Evolutionary conservation across 2,113 vertebrate species (phyloP).

Genomic region (Atlantisia rogersi): DNA sequence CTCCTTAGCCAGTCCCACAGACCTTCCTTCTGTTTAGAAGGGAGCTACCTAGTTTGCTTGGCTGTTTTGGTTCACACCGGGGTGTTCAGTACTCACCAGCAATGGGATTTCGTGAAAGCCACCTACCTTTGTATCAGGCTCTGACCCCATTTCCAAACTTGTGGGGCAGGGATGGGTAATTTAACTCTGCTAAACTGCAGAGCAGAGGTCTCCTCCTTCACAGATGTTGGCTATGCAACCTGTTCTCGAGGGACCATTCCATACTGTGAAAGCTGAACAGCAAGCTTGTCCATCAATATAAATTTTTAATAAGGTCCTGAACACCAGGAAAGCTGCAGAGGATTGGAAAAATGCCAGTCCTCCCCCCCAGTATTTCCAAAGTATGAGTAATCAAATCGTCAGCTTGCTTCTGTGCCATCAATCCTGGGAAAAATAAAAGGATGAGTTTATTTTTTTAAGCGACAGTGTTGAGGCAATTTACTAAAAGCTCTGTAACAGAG

Average conservation of each 20-base stretch:
- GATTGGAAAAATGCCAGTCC: neutral
- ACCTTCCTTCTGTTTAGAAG: neutral
- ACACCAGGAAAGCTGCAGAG: neutral
- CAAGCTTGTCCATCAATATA: neutral
- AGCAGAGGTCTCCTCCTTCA: neutral
- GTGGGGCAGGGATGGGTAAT: neutral
- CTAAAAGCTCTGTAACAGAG: neutral
- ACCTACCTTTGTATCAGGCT: neutral
- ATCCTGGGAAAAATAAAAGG: neutral
- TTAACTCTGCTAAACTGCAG: neutral
- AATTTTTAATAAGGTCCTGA: slow-evolving; percentile 41
- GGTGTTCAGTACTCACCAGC: neutral
- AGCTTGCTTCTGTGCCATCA: neutral
- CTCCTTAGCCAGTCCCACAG: neutral
- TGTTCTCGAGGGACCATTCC: neutral
- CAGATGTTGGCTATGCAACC: neutral
- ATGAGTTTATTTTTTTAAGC: neutral
- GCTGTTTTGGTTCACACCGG: neutral
- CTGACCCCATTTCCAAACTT: neutral
- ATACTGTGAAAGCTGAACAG: neutral
- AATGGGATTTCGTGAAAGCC: neutral
- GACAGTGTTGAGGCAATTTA: neutral
- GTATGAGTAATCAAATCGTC: neutral
- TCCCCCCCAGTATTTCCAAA: neutral
- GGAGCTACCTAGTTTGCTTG: neutral